These are phyloP conservation scores for Phortica magna DNA, from an alignment of 2,888 invertebrate genomes.

Conservation along the genomic window DNA sequence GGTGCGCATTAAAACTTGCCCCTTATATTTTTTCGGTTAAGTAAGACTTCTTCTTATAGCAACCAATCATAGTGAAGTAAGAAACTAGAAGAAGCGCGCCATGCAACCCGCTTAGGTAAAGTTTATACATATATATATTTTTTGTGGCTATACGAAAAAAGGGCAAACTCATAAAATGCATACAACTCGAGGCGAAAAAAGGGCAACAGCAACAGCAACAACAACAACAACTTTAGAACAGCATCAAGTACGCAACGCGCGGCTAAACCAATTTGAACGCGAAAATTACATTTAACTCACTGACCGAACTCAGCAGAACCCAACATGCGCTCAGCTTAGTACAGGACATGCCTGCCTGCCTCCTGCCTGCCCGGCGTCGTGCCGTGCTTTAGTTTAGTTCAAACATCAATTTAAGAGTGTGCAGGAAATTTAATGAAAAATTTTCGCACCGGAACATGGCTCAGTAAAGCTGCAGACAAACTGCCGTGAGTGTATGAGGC, in stretches of 20 bases:
- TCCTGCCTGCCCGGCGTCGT: not conserved
- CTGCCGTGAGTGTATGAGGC: conserved; percentile 5
- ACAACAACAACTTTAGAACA: not conserved
- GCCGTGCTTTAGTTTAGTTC: not conserved
- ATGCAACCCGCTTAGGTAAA: not conserved
- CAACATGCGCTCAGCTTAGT: not conserved
- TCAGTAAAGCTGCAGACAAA: not conserved
- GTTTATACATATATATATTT: not conserved
- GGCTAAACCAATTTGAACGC: conserved; percentile 63
- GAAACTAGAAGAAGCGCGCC: not conserved
- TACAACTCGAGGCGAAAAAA: not conserved
- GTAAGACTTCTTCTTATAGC: not conserved
- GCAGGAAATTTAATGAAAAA: conserved; percentile 23
- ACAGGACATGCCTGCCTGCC: not conserved
- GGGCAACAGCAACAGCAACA: too few relatives aligned
- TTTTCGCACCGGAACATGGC: conserved; percentile 6
- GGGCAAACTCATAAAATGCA: not conserved
- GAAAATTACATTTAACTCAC: conserved; percentile 61
- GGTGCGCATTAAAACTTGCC: not conserved
- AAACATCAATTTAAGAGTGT: conserved; percentile 16
- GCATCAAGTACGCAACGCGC: not conserved
- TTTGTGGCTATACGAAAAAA: not conserved
- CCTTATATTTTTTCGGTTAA: not conserved
- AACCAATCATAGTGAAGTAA: conserved; percentile 5
- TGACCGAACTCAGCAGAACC: conserved; percentile 33